These are phyloP conservation scores for Mus caroli DNA, from an alignment of 2,797 vertebrate genomes.

Conservation along the genomic window DNA sequence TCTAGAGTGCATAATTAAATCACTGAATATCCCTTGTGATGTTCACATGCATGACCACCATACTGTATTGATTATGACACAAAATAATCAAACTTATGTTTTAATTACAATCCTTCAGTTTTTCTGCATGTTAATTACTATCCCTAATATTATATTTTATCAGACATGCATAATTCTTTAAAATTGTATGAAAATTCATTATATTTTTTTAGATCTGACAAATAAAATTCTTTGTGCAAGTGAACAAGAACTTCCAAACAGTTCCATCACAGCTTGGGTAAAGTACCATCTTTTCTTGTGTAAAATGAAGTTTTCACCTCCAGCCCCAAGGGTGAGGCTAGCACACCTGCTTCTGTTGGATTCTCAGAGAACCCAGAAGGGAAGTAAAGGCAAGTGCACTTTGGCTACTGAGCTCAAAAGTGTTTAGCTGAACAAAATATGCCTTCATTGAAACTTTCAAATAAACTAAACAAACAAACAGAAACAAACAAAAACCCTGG, in stretches of 20 bases:
- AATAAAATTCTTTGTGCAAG: neutral
- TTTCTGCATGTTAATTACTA: neutral
- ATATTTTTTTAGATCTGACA: neutral
- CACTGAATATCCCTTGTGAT: neutral
- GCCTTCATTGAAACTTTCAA: neutral
- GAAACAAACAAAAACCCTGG: too few species aligned
- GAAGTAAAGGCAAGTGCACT: neutral
- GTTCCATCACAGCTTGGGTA: neutral
- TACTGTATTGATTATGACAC: neutral
- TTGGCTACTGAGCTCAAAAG: neutral
- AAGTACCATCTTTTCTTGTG: neutral
- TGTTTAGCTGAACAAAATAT: neutral
- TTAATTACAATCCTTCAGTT: neutral
- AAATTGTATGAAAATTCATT: neutral
- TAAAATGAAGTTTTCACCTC: neutral
- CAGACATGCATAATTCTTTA: neutral
- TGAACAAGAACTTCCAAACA: neutral
- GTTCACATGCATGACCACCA: neutral
- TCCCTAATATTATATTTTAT: neutral
- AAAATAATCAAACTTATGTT: neutral
- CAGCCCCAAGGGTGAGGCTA: neutral
- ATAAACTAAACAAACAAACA: too few species aligned
- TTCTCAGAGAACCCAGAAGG: neutral
- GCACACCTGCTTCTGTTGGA: neutral
- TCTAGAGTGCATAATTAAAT: neutral